Percentiles rank a stretch among this genome's conserved stretches.
Conservation (phyloP, 2,113 vertebrate genomes). For the Plestiodon gilberti region DNA sequence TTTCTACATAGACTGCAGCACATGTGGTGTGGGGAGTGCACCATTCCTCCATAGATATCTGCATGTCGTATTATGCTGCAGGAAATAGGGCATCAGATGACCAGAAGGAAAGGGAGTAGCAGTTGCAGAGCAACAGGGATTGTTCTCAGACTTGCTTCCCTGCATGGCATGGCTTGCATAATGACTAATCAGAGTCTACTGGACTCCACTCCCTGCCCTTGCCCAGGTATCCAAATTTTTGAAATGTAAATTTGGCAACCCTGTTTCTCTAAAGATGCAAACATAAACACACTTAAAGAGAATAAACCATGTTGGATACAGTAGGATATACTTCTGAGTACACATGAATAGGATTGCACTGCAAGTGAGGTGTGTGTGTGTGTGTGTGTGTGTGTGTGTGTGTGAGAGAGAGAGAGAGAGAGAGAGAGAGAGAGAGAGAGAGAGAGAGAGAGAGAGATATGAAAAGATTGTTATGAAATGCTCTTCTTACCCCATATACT, state of each 20-base stretch:
- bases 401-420: too few relatives aligned
- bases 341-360: background rate
- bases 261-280: background rate
- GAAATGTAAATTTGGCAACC: background rate
- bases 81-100: too few relatives aligned
- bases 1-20: background rate
- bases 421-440: too few relatives aligned
- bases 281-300: too few relatives aligned
- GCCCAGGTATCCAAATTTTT: background rate
- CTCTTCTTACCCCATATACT: conserved; percentile 92
- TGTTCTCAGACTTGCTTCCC: background rate
- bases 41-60: background rate
- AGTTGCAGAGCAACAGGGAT: background rate
- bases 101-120: background rate
- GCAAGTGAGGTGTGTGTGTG: too few relatives aligned
- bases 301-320: too few relatives aligned
- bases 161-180: too few relatives aligned
- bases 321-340: too few relatives aligned
- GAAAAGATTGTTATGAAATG: conserved; percentile 9
- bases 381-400: too few relatives aligned
- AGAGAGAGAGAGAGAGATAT: too few relatives aligned
- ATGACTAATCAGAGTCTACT: background rate
- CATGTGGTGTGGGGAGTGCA: background rate
- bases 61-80: too few relatives aligned
- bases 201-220: background rate